A percentile compares a stretch with the other conserved stretches of the same genome.
Conservation (phyloP, 2,888 invertebrate species). For the Cheilosia vulpina region DNA sequence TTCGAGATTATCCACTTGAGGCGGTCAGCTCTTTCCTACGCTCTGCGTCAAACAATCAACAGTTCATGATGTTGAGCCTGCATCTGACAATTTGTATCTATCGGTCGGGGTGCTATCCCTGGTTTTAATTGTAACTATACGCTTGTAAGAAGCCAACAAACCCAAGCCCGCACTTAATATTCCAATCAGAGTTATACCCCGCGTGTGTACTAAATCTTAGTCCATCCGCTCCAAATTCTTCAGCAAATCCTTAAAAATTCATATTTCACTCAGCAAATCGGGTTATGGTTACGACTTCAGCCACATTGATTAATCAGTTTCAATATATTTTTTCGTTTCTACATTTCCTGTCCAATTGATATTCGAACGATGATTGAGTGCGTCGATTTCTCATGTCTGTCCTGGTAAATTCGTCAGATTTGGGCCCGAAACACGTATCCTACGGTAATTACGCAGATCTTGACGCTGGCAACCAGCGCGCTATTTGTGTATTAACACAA, state of each 20-base stretch:
- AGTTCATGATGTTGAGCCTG: too few relatives aligned
- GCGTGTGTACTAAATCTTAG: not conserved
- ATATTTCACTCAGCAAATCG: slow-evolving; percentile 63
- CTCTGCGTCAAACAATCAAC: too few relatives aligned
- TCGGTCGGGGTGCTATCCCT: too few relatives aligned
- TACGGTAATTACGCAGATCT: slow-evolving; percentile 53
- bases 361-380: slow-evolving; percentile 63
- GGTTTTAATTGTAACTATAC: too few relatives aligned
- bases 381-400: slow-evolving; percentile 12
- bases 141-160: too few relatives aligned
- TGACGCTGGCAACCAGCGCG: not conserved
- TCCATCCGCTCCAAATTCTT: slow-evolving; percentile 41
- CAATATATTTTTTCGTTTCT: slow-evolving; percentile 17
- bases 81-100: too few relatives aligned
- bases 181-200: not conserved
- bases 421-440: slow-evolving; percentile 56
- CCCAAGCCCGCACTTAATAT: not conserved
- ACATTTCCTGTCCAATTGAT: slow-evolving; percentile 56
- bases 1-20: too few relatives aligned
- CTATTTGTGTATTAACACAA: slow-evolving; percentile 64
- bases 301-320: slow-evolving; percentile 27
- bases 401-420: slow-evolving; percentile 12
- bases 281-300: slow-evolving; percentile 46
- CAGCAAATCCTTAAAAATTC: slow-evolving; percentile 37
- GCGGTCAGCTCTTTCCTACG: too few relatives aligned